Base-by-base conservation (phyloP, 2,888 invertebrate genomes). In the Eurois occulta region DNA sequence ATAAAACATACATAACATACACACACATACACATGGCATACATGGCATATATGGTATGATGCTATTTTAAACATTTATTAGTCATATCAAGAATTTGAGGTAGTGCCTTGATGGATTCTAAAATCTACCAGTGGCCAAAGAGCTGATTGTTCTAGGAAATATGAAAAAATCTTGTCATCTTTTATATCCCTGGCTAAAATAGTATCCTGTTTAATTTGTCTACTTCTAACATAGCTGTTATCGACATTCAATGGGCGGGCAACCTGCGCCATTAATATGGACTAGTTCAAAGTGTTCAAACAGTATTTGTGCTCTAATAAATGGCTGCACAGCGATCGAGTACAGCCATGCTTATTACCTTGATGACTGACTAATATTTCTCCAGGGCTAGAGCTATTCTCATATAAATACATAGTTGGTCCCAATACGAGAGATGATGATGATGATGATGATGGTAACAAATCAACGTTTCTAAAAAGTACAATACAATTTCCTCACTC, bases 161-260 rank as follows among this genome's bases (percentile, higher is more conserved):
- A 38, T 21, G 4, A 35, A 58, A 35, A n/a, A 38, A 16, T 10
- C 38, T 24, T 38, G 3, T 65, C 16, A 41, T n/a, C 16, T n/a
- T 60, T 41, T 18, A 35, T 38, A 38, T n/a, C n/a, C n/a, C 8
- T 16, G 8, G 4, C 41, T 65, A 65, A 41, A 65, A 65, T 41
- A 65, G 32, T 8, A 60, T 10, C 21, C 32, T 35, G 32, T 10
- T 60, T 24, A 58, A 80, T 74, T 74, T 74, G 21, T 76, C 75
- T 65, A 76, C 43, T 81, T 70, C 13, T 43, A 70, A 43, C 35
- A 52, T 21, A 24, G 16, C 28, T 24, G n/a, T 64, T 16, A 55
- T 69, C 11, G 69, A 76, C 81, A 81, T 81, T 68, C 35, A 60
- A 66, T 70, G 52, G 80, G 81, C 58, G 69, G 58, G 62, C 21